Evolutionary conservation across 2,888 invertebrate species (phyloP).

Genomic region (Tanytarsus gracilentus): DNA sequence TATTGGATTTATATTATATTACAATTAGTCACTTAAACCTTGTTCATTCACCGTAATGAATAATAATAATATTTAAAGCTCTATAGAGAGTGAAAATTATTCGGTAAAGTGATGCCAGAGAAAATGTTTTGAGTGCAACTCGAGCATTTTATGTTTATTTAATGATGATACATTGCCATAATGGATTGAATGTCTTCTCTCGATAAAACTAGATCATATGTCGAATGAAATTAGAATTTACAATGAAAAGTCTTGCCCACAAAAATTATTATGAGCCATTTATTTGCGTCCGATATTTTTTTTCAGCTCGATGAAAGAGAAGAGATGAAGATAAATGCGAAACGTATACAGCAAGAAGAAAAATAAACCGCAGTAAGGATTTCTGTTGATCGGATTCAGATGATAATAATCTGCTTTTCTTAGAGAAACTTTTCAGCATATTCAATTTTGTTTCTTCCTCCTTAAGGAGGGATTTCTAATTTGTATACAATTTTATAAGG

Average conservation of each 20-base stretch:
- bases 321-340: conserved; percentile 18
- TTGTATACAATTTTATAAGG: too few species aligned
- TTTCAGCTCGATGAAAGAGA: not conserved
- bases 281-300: not conserved
- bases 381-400: conserved; percentile 10
- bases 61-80: not conserved
- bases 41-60: conserved; percentile 9
- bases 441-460: not conserved
- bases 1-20: conserved; percentile 14
- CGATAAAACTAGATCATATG: not conserved
- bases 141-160: too few species aligned
- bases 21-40: conserved; percentile 5
- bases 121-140: too few species aligned
- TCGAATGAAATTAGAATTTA: not conserved
- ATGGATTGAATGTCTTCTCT: too few species aligned
- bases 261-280: not conserved
- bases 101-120: conserved; percentile 5
- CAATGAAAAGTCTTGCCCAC: not conserved
- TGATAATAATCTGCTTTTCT: conserved; percentile 10
- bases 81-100: conserved; percentile 1
- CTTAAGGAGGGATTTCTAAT: conserved; percentile 1
- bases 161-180: not conserved
- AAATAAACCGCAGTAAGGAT: not conserved
- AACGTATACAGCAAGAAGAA: not conserved
- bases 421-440: not conserved